phyloP scores from a whole-genome alignment of 2,888 invertebrate species.

The Volucella bombylans region DNA sequence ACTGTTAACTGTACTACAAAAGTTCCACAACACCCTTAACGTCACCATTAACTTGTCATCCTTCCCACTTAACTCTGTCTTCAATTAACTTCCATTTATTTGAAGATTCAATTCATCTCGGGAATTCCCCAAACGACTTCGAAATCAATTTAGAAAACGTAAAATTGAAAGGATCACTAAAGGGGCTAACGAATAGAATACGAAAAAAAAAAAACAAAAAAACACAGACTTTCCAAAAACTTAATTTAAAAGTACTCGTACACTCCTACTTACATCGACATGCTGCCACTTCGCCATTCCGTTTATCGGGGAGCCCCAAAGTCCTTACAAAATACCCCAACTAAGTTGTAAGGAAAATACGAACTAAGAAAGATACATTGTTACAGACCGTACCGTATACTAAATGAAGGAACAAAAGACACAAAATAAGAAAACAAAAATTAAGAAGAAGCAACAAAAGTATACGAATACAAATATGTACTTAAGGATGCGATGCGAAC shows the following conservation, averaged over 20 bases:
- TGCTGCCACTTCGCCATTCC: not conserved
- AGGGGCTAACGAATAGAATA: slow-evolving; percentile 20
- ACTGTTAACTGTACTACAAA: slow-evolving; percentile 47
- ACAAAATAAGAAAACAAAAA: slow-evolving; percentile 41
- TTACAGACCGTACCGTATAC: slow-evolving; percentile 49
- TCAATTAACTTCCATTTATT: slow-evolving; percentile 69
- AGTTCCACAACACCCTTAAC: slow-evolving; percentile 38
- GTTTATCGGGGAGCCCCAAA: not conserved
- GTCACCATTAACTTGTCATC: slow-evolving; percentile 41
- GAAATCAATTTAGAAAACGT: slow-evolving; percentile 66
- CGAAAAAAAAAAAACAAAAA: slow-evolving; percentile 10
- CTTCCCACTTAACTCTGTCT: slow-evolving; percentile 50
- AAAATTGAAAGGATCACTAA: slow-evolving; percentile 67
- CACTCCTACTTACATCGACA: slow-evolving; percentile 41
- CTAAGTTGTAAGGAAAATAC: slow-evolving; percentile 30
- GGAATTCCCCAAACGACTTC: slow-evolving; percentile 66
- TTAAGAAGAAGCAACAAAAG: slow-evolving; percentile 58
- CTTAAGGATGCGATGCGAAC: slow-evolving; percentile 67
- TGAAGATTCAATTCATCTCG: slow-evolving; percentile 63
- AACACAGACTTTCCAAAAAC: slow-evolving; percentile 51
- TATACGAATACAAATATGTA: slow-evolving; percentile 69
- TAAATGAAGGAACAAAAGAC: slow-evolving; percentile 2
- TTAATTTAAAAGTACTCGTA: slow-evolving; percentile 69
- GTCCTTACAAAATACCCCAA: slow-evolving; percentile 13
- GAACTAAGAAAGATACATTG: slow-evolving; percentile 14